A percentile compares a stretch with the other conserved stretches of the same genome.
phyloP scores from a whole-genome alignment of 2,888 invertebrate species.

The Bugulina stolonifera region DNA sequence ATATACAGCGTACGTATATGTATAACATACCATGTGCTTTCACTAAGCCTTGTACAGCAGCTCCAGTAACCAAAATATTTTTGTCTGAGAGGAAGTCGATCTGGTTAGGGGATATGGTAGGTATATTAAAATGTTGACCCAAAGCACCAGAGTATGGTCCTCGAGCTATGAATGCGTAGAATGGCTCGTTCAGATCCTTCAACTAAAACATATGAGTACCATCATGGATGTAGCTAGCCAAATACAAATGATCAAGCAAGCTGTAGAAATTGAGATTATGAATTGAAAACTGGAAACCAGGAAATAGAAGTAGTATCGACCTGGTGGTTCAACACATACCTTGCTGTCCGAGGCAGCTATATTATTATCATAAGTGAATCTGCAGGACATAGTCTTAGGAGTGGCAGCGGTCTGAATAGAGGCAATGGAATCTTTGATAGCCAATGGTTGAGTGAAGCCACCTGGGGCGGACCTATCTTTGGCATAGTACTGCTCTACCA shows the following conservation, averaged over 20 bases:
- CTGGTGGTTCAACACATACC: background rate
- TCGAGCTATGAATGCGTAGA: background rate
- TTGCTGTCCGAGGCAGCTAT: background rate
- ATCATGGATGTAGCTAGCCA: background rate
- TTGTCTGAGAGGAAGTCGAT: background rate
- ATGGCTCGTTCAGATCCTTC: slow-evolving; percentile 7
- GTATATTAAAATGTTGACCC: background rate
- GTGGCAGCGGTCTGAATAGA: background rate
- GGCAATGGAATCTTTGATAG: background rate
- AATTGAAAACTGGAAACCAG: no score
- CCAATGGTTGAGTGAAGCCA: no score
- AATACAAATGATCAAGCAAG: background rate
- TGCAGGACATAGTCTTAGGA: slow-evolving; percentile 11
- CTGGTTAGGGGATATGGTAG: background rate
- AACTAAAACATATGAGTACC: background rate
- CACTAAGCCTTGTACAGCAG: slow-evolving; percentile 39
- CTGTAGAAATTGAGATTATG: no score
- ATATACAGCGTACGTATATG: background rate
- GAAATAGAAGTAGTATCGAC: no score
- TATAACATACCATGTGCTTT: slow-evolving; percentile 47
- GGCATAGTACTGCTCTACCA: background rate
- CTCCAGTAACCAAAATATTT: background rate
- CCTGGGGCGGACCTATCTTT: background rate
- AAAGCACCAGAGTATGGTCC: background rate
- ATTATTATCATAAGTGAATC: slow-evolving; percentile 16